These are phyloP conservation scores for Meleagris gallopavo DNA, from an alignment of 2,113 vertebrate genomes.

Conservation along the genomic window DNA sequence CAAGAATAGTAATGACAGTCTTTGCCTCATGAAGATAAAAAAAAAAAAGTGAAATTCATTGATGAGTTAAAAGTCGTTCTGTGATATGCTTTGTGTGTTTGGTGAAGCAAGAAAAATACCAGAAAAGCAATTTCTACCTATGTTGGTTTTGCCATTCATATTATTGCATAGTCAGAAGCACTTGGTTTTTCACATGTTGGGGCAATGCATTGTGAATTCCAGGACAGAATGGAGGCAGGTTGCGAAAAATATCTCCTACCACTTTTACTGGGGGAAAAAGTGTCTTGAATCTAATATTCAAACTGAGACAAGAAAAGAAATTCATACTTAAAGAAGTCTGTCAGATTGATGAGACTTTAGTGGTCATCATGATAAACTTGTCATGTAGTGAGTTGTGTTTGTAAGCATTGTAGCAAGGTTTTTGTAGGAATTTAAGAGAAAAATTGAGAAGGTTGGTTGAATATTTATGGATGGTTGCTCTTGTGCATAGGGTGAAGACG, in stretches of 20 bases:
- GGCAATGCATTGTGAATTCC: background rate
- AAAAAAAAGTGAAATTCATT: background rate
- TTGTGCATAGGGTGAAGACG: background rate
- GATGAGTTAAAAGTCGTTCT: background rate
- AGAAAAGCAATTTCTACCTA: background rate
- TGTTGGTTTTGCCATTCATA: background rate
- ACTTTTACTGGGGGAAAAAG: background rate
- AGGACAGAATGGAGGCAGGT: background rate
- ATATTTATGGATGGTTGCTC: background rate
- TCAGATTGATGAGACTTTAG: background rate
- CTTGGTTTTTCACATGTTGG: background rate
- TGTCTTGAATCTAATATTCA: background rate
- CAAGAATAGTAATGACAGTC: background rate
- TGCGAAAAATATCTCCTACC: background rate
- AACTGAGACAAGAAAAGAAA: background rate
- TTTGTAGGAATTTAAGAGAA: background rate
- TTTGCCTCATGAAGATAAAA: background rate
- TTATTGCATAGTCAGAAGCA: background rate
- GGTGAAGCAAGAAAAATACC: background rate
- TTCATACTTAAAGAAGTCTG: background rate
- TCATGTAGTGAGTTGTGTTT: background rate
- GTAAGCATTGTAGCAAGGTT: background rate
- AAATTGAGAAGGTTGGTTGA: accelerated
- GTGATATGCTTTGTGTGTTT: background rate
- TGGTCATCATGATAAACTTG: background rate